Evolutionary conservation across 2,888 invertebrate species (phyloP), one percentile per base, ranked within the genome.

Genomic region (Tetragnatha montana): DNA sequence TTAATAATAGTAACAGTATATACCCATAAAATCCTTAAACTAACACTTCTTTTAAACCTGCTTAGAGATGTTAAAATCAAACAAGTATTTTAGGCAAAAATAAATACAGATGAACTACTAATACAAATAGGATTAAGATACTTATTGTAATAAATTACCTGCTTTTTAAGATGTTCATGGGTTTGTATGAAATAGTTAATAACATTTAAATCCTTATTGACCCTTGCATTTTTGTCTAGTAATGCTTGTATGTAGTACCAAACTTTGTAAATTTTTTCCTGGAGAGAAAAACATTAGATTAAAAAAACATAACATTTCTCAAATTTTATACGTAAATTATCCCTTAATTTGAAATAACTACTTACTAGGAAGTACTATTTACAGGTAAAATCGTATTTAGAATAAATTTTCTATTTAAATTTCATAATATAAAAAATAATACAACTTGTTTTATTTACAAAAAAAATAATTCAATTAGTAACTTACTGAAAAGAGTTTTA

Each of bases 261-360:
- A 7, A 84, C 49, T 76, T 84, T 69, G 50, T 76, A 73, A 69
- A 84, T 76, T 84, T 76, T 84, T 47, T 70, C 84, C 84, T 84
- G n/a, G 22, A 21, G 4, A 35, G 35, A 21, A 35, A 79, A 79
- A 82, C 2, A 73, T 2, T n/a, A n/a, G n/a, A n/a, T n/a, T 51
- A 69, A 81, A 68, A n/a, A 17, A 8, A 50, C 8, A 4, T 76
- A 10, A 50, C 14, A 74, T 35, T 12, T 2, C 12, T n/a, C n/a
- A n/a, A n/a, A 12, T 14, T 35, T 14, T 14, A 17, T 10, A 35
- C 35, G 1, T 35, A 35, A 35, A 35, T 35, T 35, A 35, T 35
- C 35, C 35, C 35, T 35, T 35, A 2, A 35, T 4, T 35, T n/a
- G n/a, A n/a, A 35, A 35, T 35, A 35, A 35, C 35, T 35, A n/a